Evolutionary conservation across 2,113 vertebrate species (phyloP), one percentile per base, ranked within the genome.

Genomic region (Mustela nigripes): DNA sequence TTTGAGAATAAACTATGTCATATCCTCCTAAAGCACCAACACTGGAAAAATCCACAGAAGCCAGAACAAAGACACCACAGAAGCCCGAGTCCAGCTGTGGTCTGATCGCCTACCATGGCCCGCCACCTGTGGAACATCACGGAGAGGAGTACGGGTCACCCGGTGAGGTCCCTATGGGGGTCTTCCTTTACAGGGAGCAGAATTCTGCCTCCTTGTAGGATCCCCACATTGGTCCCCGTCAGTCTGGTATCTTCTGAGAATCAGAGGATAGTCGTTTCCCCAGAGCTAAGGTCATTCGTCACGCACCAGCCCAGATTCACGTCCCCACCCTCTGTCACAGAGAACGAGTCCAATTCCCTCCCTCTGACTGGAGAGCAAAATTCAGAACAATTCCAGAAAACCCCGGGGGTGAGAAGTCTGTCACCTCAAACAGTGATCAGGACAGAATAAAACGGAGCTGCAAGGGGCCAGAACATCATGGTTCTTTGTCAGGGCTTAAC

Each of bases 101-200:
- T 50, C 4, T 16, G 22, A 1, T 21, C 14, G 26, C 12, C 19
- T 22, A 3, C 42, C 42, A 14, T 0, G 6, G 79, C 2, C 22
- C 21, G 4, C 11, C 11, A 10, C 9, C 7, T 0, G 6, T 5
- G n/a, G 31, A 18, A 19, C 8, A 9, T 10, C 62, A 6, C 2
- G 15, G 58, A 0, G 31, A 26, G 62, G 26, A 63, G 11, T 2
- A 19, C 10, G 11, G 2, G 11, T 19, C 11, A 0, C n/a, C 42
- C 45, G 36, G 19, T 14, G 33, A 83, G 78, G 16, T 58, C 18
- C 48, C 58, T 31, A 5, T 1, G 21, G 88, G 74, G 67, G 28
- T 58, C 60, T 39, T 42, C 26, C 48, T 84, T 26, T 31, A 93
- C 0, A 39, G 21, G 0, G 5, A 60, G 19, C 53, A 50, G 63